Evolutionary conservation across 2,888 invertebrate genomes (phyloP).

Genomic region (Amphipoea oculea): DNA sequence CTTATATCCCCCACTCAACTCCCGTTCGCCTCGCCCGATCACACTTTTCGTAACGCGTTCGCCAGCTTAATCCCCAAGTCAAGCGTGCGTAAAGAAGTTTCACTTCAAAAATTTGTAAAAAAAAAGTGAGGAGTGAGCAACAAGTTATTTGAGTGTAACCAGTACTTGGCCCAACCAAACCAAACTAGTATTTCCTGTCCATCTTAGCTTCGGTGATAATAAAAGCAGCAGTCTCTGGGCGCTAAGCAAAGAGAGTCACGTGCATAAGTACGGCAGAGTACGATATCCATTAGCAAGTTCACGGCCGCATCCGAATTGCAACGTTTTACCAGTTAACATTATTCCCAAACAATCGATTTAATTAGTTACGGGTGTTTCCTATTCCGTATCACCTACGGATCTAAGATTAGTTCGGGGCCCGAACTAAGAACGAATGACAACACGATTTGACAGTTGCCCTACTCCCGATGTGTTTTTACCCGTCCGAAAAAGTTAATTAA

Average conservation of each 20-base stretch:
- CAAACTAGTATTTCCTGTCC: background rate
- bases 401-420: background rate
- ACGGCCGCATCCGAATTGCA: background rate
- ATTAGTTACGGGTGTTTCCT: background rate
- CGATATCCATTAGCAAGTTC: background rate
- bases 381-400: background rate
- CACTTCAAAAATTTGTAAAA: no score
- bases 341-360: background rate
- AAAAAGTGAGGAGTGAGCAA: background rate
- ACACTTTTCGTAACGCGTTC: no score
- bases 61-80: no score
- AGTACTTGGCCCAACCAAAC: background rate
- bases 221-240: background rate
- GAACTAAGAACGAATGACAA: background rate
- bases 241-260: background rate
- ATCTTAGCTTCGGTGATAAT: background rate
- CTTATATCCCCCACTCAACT: no score
- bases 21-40: no score
- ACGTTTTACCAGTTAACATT: background rate
- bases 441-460: background rate
- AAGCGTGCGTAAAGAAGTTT: no score
- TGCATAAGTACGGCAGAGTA: background rate
- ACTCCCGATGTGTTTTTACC: background rate
- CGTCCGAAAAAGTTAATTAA: background rate
- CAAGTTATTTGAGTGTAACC: background rate